A percentile compares a stretch with the other conserved stretches of the same genome.
These are phyloP conservation scores for Timandra comae DNA, from an alignment of 2,888 invertebrate genomes.

Conservation along the genomic window DNA sequence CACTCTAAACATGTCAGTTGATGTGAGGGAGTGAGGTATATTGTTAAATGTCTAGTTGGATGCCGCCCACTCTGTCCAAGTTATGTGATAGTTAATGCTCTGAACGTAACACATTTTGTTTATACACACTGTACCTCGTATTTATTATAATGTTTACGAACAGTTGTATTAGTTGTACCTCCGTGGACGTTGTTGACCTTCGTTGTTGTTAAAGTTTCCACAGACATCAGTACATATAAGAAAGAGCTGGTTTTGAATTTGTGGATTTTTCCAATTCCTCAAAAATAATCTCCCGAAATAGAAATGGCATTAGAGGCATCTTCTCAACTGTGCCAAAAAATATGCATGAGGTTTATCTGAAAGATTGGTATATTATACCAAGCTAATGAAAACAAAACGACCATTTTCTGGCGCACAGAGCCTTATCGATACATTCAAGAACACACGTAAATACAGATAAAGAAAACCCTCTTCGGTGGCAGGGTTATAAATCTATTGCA, in stretches of 20 bases:
- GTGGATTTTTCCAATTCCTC: no score
- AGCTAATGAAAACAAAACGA: no score
- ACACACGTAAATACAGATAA: background rate
- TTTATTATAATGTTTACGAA: conserved; percentile 7
- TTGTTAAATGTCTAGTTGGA: conserved; percentile 34
- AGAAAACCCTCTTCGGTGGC: background rate
- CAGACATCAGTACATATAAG: no score
- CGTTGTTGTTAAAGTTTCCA: conserved; percentile 2
- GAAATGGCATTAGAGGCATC: no score
- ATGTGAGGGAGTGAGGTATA: conserved; percentile 38
- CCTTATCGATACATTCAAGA: no score
- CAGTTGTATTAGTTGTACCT: background rate
- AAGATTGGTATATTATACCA: no score
- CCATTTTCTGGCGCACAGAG: no score
- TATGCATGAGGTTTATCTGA: no score
- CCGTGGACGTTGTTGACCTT: background rate
- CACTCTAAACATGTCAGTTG: conserved; percentile 18
- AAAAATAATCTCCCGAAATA: no score
- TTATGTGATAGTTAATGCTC: conserved; percentile 29
- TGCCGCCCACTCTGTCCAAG: conserved; percentile 48
- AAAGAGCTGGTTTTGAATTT: no score
- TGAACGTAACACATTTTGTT: background rate
- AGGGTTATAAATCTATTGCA: background rate
- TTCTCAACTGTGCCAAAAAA: no score
- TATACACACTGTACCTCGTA: background rate